Evolutionary conservation across 2,113 vertebrate genomes (phyloP).

Genomic region (Ctenodactylus gundi): DNA sequence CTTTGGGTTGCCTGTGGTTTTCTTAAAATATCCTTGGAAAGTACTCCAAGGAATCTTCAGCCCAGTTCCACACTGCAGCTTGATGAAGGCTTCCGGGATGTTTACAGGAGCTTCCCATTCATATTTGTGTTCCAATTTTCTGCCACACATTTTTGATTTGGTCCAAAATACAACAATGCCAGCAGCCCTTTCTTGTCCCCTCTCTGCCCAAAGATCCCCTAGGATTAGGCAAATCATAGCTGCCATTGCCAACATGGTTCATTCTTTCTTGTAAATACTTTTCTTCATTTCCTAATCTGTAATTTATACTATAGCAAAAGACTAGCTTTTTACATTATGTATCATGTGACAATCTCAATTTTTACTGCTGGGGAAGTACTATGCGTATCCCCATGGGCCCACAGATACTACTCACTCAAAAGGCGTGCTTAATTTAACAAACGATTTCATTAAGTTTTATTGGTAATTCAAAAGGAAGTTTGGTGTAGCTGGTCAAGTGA

Average conservation of each 20-base stretch:
- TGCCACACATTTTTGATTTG: constrained; percentile 17
- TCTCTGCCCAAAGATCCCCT: background rate
- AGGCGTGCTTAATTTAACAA: constrained; percentile 41
- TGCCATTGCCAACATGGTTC: background rate
- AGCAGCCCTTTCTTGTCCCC: background rate
- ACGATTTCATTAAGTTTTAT: background rate
- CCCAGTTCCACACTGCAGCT: background rate
- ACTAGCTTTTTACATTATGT: background rate
- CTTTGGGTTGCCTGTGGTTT: constrained; percentile 60
- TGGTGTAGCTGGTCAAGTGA: constrained; percentile 33
- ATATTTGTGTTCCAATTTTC: background rate
- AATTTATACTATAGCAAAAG: constrained; percentile 10
- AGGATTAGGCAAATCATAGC: background rate
- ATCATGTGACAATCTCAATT: background rate
- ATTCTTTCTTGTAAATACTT: background rate
- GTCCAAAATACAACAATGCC: background rate
- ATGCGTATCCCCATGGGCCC: background rate
- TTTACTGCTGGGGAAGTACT: background rate
- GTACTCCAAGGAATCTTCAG: constrained; percentile 47
- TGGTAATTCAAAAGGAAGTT: constrained; percentile 42
- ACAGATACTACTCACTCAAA: background rate
- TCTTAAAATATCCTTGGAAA: constrained; percentile 72
- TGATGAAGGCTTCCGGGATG: constrained; percentile 30
- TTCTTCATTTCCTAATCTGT: background rate
- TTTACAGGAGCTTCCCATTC: background rate